Percentiles rank a stretch among this genome's conserved stretches.
phyloP scores from a whole-genome alignment of 2,888 invertebrate species.

The Clepsis dumicolana region DNA sequence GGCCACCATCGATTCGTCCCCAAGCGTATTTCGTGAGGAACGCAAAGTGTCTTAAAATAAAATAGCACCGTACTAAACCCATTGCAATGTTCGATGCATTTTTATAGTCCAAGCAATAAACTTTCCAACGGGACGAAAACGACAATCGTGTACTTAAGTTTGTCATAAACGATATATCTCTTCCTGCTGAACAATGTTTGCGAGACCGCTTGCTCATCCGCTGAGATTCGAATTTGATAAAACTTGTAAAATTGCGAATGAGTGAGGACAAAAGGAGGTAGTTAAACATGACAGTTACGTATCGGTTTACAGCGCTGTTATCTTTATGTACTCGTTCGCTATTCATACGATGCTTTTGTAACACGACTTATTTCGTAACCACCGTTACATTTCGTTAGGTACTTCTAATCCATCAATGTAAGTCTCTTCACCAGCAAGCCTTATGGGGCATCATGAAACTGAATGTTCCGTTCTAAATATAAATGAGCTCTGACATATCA shows the following conservation, averaged over 20 bases:
- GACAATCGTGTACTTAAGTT: constrained; percentile 76
- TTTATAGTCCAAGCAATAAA: constrained; percentile 78
- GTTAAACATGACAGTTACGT: constrained; percentile 27
- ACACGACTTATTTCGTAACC: not conserved
- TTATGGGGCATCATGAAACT: constrained; percentile 7
- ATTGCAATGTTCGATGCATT: constrained; percentile 79
- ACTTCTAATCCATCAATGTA: not conserved
- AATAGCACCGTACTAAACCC: constrained; percentile 53
- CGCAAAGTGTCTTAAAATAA: constrained; percentile 39
- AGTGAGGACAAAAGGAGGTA: constrained; percentile 15
- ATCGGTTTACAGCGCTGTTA: constrained; percentile 13
- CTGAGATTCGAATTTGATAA: constrained; percentile 33
- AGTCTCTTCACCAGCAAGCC: not conserved
- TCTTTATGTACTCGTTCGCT: constrained; percentile 15
- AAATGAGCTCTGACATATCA: not conserved
- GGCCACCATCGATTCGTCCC: not conserved
- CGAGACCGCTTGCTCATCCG: constrained; percentile 44
- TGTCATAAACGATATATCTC: constrained; percentile 79
- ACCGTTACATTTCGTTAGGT: not conserved
- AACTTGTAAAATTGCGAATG: constrained; percentile 28
- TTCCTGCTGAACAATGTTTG: constrained; percentile 72
- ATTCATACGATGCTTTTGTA: not conserved
- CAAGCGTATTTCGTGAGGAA: constrained; percentile 2
- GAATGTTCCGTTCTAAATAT: not conserved
- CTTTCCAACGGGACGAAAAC: constrained; percentile 64